Base-by-base conservation (phyloP, 2,888 invertebrate species). In the Stenotaenia linearis region DNA sequence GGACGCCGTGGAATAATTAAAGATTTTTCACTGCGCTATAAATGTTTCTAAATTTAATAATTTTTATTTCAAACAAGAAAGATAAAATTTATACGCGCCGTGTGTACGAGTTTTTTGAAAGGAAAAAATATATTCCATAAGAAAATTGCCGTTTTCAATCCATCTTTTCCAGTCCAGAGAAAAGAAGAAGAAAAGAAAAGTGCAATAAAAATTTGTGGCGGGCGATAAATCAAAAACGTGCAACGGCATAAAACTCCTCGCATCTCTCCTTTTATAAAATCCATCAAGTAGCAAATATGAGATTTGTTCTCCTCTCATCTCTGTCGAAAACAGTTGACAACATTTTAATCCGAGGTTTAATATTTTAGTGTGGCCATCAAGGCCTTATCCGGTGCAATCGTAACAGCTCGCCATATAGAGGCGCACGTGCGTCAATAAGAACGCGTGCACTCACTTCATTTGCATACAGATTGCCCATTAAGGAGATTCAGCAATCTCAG, bases 381-480 rank as follows among this genome's bases (percentile, higher is more conserved):
- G 50, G 18, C 50, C 50, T 50, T 50, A 50, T 50, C 50, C 32
- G 74, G 28, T 74, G 32, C 74, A 74, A 74, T 50, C 50, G 50
- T 18, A 50, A 50, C 50, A 50, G 50, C 50, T 50, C 50, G 50
- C 50, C 50, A 50, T 7, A 69, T 23, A 69, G 32, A 75, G 28
- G 75, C n/a, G 75, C 75, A 37, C 75, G 75, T 32, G 32, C 75
- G 32, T 37, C 75, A 75, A 37, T 37, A 75, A 75, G 32, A 75
- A 37, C 28, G 32, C 30, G 75, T 10, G 75, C 30, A 75, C 30
- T 75, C 32, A 32, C 35, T 75, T 37, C 75, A 75, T 75, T 75
- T 75, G 75, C 75, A 75, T 75, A 75, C 75, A 75, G 75, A 75
- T 75, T 75, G 75, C 75, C 75, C 75, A 75, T 75, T 75, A 75